Percentiles rank a stretch among this genome's conserved stretches.
Evolutionary conservation across 1,140 invertebrate genomes (phyloP).

Genomic region (Musca domestica): DNA sequence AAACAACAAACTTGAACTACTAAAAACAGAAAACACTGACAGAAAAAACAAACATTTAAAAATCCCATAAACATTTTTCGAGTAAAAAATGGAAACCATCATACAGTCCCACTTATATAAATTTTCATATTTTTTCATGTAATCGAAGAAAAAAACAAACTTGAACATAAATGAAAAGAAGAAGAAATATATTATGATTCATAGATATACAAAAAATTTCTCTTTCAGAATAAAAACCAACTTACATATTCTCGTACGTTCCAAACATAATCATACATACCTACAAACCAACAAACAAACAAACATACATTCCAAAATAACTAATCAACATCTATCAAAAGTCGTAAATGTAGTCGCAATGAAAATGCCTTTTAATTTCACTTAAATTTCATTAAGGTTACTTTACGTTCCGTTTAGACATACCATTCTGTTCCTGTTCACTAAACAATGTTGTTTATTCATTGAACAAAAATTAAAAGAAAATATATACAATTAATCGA

Average conservation of each 20-base stretch:
- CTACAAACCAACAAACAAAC: not conserved
- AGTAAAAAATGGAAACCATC: not conserved
- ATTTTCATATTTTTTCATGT: conserved; percentile 4
- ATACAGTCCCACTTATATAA: not conserved
- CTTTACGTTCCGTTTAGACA: not conserved
- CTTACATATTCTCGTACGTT: not conserved
- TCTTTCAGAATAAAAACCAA: not conserved
- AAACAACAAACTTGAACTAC: not conserved
- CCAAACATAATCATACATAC: not conserved
- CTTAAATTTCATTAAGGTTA: not conserved
- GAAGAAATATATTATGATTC: too few relatives aligned
- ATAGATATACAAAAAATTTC: not conserved
- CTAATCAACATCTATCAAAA: not conserved
- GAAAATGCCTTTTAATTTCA: not conserved
- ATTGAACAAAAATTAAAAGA: not conserved
- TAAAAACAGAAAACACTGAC: too few relatives aligned
- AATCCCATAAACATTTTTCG: not conserved
- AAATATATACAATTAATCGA: not conserved
- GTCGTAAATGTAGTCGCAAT: not conserved
- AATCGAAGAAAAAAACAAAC: conserved; percentile 3
- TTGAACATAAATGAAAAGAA: too few relatives aligned
- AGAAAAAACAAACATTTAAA: not conserved
- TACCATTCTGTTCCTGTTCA: not conserved
- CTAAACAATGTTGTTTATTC: too few relatives aligned
- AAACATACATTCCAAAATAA: conserved; percentile 3